phyloP scores from a whole-genome alignment of 1,140 invertebrate genomes.

The Schlechtendalia chinensis region DNA sequence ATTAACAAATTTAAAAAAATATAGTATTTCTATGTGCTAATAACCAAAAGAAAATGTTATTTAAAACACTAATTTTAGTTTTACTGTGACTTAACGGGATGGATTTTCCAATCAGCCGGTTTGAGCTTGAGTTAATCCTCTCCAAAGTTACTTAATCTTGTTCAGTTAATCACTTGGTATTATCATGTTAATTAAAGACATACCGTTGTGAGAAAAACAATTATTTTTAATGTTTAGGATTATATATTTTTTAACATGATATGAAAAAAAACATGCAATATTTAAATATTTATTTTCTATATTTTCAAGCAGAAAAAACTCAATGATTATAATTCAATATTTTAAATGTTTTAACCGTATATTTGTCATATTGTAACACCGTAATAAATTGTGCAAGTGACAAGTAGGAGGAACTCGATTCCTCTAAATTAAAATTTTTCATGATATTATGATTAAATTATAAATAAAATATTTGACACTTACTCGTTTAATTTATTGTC shows the following conservation, averaged over 20 bases:
- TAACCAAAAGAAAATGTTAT: not conserved
- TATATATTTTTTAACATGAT: too few species aligned
- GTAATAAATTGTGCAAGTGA: not conserved
- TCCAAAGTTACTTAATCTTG: not conserved
- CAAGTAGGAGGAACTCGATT: not conserved
- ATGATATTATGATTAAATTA: not conserved
- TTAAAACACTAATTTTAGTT: not conserved
- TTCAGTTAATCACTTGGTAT: not conserved
- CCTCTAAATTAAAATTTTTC: not conserved
- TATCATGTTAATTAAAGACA: not conserved
- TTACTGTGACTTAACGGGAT: too few species aligned
- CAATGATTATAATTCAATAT: not conserved
- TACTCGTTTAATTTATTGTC: not conserved
- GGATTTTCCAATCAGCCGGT: constrained; percentile 12
- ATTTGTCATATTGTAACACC: not conserved
- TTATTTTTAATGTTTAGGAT: not conserved
- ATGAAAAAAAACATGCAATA: too few species aligned
- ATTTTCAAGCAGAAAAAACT: too few species aligned
- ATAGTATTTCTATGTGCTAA: too few species aligned
- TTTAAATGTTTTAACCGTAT: not conserved
- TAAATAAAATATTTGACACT: not conserved
- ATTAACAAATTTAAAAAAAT: too few species aligned
- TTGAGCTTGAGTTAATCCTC: not conserved
- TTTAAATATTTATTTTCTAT: too few species aligned
- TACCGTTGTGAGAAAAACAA: not conserved